phyloP scores from a whole-genome alignment of 2,797 vertebrate species.

The Aythya fuligula region DNA sequence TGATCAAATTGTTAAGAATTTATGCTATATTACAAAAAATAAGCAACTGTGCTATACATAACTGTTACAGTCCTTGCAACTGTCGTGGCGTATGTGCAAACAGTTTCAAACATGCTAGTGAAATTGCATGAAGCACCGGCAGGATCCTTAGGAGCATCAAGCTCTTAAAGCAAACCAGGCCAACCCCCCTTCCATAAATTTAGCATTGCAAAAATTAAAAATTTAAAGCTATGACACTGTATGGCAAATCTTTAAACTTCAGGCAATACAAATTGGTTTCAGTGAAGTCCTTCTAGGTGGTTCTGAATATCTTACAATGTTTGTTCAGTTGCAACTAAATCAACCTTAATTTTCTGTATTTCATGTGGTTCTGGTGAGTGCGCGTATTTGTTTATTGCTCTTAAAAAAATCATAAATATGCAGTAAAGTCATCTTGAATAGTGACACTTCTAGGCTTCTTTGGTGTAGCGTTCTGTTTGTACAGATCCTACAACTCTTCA shows the following conservation, averaged over 20 bases:
- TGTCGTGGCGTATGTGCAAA: not conserved
- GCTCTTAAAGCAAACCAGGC: not conserved
- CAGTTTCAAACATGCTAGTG: not conserved
- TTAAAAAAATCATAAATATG: not conserved
- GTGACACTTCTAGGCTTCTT: not conserved
- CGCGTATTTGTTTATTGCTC: not conserved
- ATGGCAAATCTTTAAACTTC: not conserved
- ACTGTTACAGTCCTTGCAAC: not conserved
- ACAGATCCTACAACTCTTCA: not conserved
- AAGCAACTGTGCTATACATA: not conserved
- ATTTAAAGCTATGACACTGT: not conserved
- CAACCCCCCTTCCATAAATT: not conserved
- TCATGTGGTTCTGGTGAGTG: not conserved
- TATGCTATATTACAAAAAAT: not conserved
- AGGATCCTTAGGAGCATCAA: not conserved
- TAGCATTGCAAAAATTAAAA: not conserved
- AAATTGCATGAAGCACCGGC: not conserved
- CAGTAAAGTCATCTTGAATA: not conserved
- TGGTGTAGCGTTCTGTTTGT: not conserved
- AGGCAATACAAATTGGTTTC: not conserved
- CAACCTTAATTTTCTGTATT: not conserved
- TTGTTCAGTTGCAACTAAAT: not conserved
- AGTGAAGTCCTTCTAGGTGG: not conserved
- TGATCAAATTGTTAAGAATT: not conserved
- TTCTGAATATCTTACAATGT: not conserved